Conservation (phyloP, 35 echinoderm and acorn worm genomes). For the Ophioderma brevispina region DNA sequence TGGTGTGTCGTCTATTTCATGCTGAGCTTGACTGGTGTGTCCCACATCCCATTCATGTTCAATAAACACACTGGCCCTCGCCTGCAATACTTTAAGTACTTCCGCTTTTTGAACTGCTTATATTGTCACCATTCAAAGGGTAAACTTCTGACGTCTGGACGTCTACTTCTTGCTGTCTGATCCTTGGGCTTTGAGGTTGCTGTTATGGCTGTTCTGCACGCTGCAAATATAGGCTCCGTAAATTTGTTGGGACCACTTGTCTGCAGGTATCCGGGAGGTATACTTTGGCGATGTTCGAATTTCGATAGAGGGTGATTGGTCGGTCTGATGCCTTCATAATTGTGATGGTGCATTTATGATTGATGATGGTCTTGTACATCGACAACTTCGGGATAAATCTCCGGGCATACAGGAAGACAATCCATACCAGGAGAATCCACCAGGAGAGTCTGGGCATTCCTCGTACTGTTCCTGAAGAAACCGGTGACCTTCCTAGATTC, state of each 20-base stretch:
- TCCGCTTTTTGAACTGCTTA: slow-evolving; percentile 4
- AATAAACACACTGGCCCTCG: slow-evolving; percentile 22
- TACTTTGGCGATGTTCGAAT: neutral
- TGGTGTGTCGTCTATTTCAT: slow-evolving; percentile 55
- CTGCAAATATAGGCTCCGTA: neutral
- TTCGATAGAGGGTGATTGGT: neutral
- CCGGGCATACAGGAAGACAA: neutral
- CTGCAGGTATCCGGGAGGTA: slow-evolving; percentile 4
- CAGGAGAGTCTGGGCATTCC: neutral
- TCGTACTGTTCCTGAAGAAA: neutral
- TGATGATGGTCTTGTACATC: neutral
- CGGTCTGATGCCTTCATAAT: neutral
- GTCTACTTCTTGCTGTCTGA: neutral
- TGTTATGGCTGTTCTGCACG: neutral
- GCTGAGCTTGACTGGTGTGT: slow-evolving; percentile 5
- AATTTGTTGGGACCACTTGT: neutral
- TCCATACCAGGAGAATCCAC: neutral
- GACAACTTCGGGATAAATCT: neutral
- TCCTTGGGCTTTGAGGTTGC: neutral
- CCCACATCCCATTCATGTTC: slow-evolving; percentile 35
- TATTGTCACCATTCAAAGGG: slow-evolving; percentile 58
- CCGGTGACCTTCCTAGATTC: neutral
- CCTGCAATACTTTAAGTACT: neutral
- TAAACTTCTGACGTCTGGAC: slow-evolving; percentile 15
- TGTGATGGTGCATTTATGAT: neutral